Base-by-base conservation (phyloP, 2,888 invertebrate genomes). In the Chelonus formosanus region DNA sequence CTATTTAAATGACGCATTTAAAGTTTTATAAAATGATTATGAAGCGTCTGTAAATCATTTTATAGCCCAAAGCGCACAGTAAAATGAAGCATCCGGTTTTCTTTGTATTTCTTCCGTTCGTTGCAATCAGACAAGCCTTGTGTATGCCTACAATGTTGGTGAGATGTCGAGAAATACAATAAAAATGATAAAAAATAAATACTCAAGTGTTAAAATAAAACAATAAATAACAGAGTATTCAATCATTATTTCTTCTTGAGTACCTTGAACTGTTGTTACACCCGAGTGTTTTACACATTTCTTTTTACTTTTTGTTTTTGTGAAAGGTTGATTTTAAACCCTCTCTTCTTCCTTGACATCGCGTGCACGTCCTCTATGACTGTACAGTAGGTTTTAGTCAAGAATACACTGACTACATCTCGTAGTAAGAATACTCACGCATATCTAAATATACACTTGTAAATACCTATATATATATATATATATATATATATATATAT, bases 381-480 rank as follows among this genome's bases (percentile, higher is more conserved):
- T 20, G 20, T 20, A 20, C 20, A 20, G 20, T 20, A 2, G 20
- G 20, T 20, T 52, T 36, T 50, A 62, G 57, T 67, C 62, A 62
- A 45, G 55, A 60, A 60, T 65, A 65, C 65, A 47, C 60, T 60
- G 56, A 20, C 20, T 20, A 65, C 65, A 66, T 67, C 66, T 4
- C 6, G 67, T 66, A 59, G 68, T 68, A 70, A 70, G 64, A 66
- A 65, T 71, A 73, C 69, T 68, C 70, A 67, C 70, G 67, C 61
- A 69, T 69, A 69, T 72, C 71, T 73, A 74, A 72, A 74, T 72
- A 74, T 72, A 73, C 70, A 71, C 57, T 63, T 47, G 50, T 59
- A 58, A 48, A 63, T 35, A 53, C 58, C 53, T 57, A 64, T 63
- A 68, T 62, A 68, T 45, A 59, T 45, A 54, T 57, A 64, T 63